Conservation (phyloP, 2,888 invertebrate species). For the Dendrolimus houi region DNA sequence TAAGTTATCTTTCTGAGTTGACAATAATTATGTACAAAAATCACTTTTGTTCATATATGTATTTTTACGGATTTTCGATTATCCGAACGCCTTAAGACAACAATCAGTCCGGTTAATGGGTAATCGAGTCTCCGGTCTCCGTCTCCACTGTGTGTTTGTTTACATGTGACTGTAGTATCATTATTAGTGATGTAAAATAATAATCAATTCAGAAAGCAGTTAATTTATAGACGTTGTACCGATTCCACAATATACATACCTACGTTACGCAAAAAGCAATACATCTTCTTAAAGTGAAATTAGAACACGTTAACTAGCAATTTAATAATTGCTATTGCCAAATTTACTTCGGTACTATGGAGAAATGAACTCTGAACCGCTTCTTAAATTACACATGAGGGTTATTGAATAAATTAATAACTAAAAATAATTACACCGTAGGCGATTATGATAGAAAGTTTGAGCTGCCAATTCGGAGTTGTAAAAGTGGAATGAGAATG, state of each 20-base stretch:
- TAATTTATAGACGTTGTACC: too few species aligned
- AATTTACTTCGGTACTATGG: constrained; percentile 38
- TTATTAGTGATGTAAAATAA: too few species aligned
- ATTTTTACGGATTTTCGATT: too few species aligned
- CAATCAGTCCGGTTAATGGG: too few species aligned
- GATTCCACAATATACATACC: background rate
- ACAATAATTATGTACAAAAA: too few species aligned
- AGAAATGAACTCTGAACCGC: constrained; percentile 45
- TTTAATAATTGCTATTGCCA: constrained; percentile 27
- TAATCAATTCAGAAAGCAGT: too few species aligned
- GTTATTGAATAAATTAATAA: constrained; percentile 40
- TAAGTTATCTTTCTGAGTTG: too few species aligned
- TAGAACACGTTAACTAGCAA: constrained; percentile 17
- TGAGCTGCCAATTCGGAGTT: constrained; percentile 8
- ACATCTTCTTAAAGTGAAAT: constrained; percentile 21
- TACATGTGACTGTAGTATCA: too few species aligned
- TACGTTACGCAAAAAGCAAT: background rate
- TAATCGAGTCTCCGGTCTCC: too few species aligned
- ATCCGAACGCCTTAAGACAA: too few species aligned
- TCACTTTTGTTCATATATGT: too few species aligned
- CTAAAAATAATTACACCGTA: constrained; percentile 35
- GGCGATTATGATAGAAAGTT: constrained; percentile 42
- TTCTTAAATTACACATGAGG: constrained; percentile 33
- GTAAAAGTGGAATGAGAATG: background rate
- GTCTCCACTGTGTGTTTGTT: too few species aligned